A percentile compares a stretch with the other conserved stretches of the same genome.
Evolutionary conservation across 2,888 invertebrate genomes (phyloP).

Genomic region (Drosophila nigritarsus): DNA sequence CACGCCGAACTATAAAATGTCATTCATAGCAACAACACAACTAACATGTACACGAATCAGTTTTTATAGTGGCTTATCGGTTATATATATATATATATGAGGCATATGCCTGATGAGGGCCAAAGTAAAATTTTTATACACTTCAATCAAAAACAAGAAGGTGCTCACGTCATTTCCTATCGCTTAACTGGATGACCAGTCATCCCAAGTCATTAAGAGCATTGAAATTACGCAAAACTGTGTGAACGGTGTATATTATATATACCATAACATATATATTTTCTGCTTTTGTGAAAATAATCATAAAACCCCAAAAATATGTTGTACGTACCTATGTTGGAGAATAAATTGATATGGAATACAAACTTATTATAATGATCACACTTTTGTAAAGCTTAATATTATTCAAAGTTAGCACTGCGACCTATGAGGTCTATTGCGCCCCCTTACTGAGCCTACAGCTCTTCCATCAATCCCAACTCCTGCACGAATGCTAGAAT

Average conservation of each 20-base stretch:
- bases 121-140: slow-evolving; percentile 23
- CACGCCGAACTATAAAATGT: slow-evolving; percentile 18
- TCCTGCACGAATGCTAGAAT: too few species aligned
- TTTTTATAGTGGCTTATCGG: slow-evolving; percentile 21
- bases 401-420: too few species aligned
- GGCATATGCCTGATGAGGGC: slow-evolving; percentile 17
- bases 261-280: neutral
- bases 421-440: too few species aligned
- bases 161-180: slow-evolving; percentile 38
- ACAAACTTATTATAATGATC: neutral
- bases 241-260: neutral
- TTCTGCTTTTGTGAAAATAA: neutral
- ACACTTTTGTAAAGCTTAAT: neutral
- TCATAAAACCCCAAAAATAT: neutral
- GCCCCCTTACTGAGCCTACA: too few species aligned
- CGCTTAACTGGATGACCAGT: slow-evolving; percentile 6
- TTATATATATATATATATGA: neutral
- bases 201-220: neutral
- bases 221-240: neutral
- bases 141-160: slow-evolving; percentile 20
- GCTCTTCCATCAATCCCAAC: too few species aligned
- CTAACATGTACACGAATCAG: neutral
- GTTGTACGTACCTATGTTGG: neutral
- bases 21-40: slow-evolving; percentile 9
- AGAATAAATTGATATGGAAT: neutral